A percentile compares a stretch with the other conserved stretches of the same genome.
These are phyloP conservation scores for Galendromus occidentalis DNA, from an alignment of 1,140 invertebrate species.

Conservation along the genomic window DNA sequence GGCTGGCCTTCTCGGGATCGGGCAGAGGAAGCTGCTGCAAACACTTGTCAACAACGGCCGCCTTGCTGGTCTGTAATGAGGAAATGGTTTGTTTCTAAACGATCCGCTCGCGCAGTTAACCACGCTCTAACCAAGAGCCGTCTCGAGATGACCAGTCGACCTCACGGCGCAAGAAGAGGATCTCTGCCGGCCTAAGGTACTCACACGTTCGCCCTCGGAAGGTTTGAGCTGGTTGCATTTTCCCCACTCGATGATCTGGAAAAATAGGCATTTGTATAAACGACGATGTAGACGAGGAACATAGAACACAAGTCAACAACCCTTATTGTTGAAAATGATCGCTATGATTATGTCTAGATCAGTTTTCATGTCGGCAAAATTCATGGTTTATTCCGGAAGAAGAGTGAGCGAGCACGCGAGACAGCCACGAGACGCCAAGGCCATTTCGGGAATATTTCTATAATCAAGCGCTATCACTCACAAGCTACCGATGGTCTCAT, in stretches of 20 bases:
- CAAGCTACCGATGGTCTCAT: too few relatives aligned
- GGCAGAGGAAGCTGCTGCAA: conserved; percentile 17
- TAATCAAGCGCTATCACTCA: too few relatives aligned
- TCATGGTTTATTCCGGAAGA: too few relatives aligned
- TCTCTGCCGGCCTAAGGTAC: neutral
- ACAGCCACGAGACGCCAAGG: too few relatives aligned
- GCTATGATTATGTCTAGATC: too few relatives aligned
- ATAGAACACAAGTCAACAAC: too few relatives aligned
- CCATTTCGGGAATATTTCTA: too few relatives aligned
- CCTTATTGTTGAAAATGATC: too few relatives aligned
- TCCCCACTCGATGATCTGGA: conserved; percentile 19
- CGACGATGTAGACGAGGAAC: neutral
- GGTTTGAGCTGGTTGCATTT: conserved; percentile 18
- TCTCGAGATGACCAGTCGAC: neutral
- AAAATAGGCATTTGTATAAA: neutral
- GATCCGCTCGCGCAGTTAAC: neutral
- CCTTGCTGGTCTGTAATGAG: conserved; percentile 16
- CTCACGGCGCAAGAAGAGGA: neutral
- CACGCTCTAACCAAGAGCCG: neutral
- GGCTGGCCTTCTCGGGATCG: neutral
- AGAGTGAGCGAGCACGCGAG: too few relatives aligned
- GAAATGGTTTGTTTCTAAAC: neutral
- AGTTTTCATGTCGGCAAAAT: conserved; percentile 21
- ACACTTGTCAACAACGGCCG: conserved; percentile 18
- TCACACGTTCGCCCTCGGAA: conserved; percentile 16